phyloP scores from a whole-genome alignment of 1,140 invertebrate genomes.

The Uloborus diversus region DNA sequence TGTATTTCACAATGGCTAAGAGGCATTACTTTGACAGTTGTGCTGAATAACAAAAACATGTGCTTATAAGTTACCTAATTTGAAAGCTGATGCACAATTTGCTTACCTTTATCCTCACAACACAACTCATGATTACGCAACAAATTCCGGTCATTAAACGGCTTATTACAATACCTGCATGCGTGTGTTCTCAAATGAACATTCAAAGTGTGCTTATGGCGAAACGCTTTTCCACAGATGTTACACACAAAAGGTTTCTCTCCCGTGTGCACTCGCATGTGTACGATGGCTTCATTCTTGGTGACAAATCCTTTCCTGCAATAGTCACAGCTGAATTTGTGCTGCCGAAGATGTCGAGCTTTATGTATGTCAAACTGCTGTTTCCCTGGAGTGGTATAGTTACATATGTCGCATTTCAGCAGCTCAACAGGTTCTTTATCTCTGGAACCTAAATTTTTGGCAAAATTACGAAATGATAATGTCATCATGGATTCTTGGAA shows the following conservation, averaged over 20 bases:
- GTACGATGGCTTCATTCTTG: constrained; percentile 45
- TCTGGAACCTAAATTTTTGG: constrained; percentile 23
- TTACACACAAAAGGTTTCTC: constrained; percentile 40
- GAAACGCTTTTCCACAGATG: constrained; percentile 40
- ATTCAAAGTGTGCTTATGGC: constrained; percentile 45
- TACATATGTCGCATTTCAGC: constrained; percentile 37
- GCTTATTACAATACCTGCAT: constrained; percentile 34
- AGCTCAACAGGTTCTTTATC: constrained; percentile 21
- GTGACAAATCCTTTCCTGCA: constrained; percentile 48
- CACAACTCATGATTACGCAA: constrained; percentile 26
- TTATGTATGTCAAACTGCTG: constrained; percentile 47
- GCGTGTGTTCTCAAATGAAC: constrained; percentile 48
- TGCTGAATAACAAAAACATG: no score
- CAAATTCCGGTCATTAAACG: constrained; percentile 8
- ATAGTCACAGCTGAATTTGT: constrained; percentile 38
- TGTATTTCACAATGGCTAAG: no score
- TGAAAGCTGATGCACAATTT: no score
- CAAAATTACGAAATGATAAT: constrained; percentile 35
- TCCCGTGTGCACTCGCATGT: constrained; percentile 45
- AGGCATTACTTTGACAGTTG: no score
- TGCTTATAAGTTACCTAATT: no score
- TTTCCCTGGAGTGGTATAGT: constrained; percentile 38
- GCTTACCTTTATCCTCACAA: neutral
- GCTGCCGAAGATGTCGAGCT: constrained; percentile 37
- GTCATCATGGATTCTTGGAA: constrained; percentile 28